Conservation (phyloP, 2,797 vertebrate species). For the Enoplosus armatus region DNA sequence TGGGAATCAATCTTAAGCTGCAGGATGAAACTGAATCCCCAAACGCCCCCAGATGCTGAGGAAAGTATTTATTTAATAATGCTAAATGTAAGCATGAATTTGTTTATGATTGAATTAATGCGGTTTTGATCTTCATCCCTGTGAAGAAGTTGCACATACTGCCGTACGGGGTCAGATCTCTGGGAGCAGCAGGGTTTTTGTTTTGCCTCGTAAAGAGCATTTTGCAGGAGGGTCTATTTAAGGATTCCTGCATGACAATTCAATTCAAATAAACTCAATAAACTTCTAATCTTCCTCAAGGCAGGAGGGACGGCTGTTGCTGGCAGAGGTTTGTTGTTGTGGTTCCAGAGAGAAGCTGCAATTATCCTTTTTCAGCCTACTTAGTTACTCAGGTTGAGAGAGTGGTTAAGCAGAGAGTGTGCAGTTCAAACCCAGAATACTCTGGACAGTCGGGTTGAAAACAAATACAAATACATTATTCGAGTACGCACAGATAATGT, state of each 20-base stretch:
- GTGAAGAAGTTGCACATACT: background rate
- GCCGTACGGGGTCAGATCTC: constrained; percentile 4
- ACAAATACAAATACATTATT: background rate
- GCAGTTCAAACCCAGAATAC: background rate
- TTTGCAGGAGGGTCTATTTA: constrained; percentile 27
- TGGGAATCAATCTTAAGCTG: background rate
- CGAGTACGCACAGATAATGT: background rate
- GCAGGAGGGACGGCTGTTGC: constrained; percentile 11
- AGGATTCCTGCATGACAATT: constrained; percentile 30
- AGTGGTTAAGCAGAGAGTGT: background rate
- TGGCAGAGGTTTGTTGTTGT: constrained; percentile 17
- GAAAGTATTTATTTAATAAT: constrained; percentile 7
- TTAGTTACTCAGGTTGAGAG: background rate
- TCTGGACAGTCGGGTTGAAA: background rate
- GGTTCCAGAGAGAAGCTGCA: constrained; percentile 1
- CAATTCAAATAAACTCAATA: constrained; percentile 56
- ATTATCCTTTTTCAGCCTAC: background rate
- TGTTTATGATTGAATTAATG: constrained; percentile 13
- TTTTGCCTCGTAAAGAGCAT: constrained; percentile 24
- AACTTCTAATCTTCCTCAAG: constrained; percentile 22
- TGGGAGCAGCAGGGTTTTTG: constrained; percentile 21
- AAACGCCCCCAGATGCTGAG: background rate
- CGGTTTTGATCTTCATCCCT: constrained; percentile 26
- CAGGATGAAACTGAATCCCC: constrained; percentile 23
- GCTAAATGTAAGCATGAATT: constrained; percentile 7